Base-by-base conservation (phyloP, 2,888 invertebrate genomes). In the Heteromyza rotundicornis region DNA sequence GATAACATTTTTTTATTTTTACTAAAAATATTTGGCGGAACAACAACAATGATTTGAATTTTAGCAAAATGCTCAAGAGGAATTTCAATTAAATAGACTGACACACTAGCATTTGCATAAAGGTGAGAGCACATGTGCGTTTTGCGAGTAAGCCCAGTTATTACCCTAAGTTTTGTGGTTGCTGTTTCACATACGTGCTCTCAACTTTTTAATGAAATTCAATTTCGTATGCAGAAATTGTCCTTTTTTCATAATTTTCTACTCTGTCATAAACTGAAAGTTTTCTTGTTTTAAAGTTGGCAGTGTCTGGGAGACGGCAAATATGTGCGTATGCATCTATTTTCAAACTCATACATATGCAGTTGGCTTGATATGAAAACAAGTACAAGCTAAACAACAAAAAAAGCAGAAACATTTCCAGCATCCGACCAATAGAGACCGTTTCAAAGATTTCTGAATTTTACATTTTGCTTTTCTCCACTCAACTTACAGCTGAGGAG, bases 121-220 rank as follows among this genome's bases (percentile, higher is more conserved):
- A n/a, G n/a, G n/a, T n/a, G n/a, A n/a, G n/a, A n/a, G n/a, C n/a
- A n/a, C n/a, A n/a, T n/a, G n/a, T n/a, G n/a, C n/a, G n/a, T n/a
- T n/a, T n/a, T n/a, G n/a, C n/a, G n/a, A n/a, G n/a, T n/a, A n/a
- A n/a, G n/a, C n/a, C n/a, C n/a, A n/a, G n/a, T n/a, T n/a, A n/a
- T n/a, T n/a, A n/a, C n/a, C n/a, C n/a, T n/a, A n/a, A n/a, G 32
- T 32, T 32, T 32, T 32, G 32, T 32, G 32, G 32, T 32, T 32
- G 5, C 32, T 32, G 32, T 32, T 32, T 5, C 32, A 32, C 5
- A n/a, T n/a, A n/a, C 58, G 36, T 32, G 53, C 49, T n/a, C n/a
- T n/a, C n/a, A 64, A 64, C 51, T 62, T 64, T 64, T 64, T 64
- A 64, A 64, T 64, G 62, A 62, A 64, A 64, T 64, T 61, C 62